Percentiles rank a stretch among this genome's conserved stretches.
Evolutionary conservation across 35 echinoderm and acorn worm genomes (phyloP).

Genomic region (Heliocidaris erythrogramma): DNA sequence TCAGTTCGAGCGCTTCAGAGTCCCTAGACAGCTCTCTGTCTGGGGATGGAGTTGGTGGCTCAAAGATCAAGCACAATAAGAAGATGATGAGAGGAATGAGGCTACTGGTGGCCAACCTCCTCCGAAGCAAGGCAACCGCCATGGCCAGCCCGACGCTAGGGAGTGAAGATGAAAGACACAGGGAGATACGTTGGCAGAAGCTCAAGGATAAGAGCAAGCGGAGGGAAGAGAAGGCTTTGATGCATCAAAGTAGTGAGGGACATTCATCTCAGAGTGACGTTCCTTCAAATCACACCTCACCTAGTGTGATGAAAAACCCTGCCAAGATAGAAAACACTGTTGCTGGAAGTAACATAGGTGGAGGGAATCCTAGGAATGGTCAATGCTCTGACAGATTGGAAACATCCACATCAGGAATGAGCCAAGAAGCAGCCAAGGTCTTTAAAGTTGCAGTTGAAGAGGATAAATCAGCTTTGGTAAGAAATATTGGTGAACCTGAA

Average conservation of each 20-base stretch:
- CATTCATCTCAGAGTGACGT: not conserved
- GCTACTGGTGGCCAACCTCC: constrained; percentile 53
- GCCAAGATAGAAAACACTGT: not conserved
- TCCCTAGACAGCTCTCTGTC: constrained; percentile 52
- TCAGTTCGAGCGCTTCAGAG: constrained; percentile 55
- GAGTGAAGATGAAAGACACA: constrained; percentile 43
- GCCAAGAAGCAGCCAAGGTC: not conserved
- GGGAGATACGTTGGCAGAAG: constrained; percentile 7
- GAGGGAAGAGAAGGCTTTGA: constrained; percentile 47
- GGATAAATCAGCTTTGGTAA: constrained; percentile 25
- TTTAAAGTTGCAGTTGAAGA: constrained; percentile 33
- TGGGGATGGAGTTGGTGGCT: not conserved
- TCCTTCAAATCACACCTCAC: not conserved
- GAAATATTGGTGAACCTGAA: not conserved
- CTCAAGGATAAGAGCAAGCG: constrained; percentile 37
- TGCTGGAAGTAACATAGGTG: not conserved
- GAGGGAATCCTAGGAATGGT: not conserved
- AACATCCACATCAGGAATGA: not conserved
- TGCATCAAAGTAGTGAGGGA: not conserved
- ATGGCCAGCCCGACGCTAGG: constrained; percentile 23
- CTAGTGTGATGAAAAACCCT: not conserved
- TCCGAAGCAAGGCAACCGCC: constrained; percentile 43
- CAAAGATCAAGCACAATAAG: constrained; percentile 48
- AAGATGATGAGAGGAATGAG: constrained; percentile 43
- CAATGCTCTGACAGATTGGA: not conserved